These are phyloP conservation scores for Poicephalus gulielmi DNA, from an alignment of 2,113 vertebrate species.

Conservation along the genomic window DNA sequence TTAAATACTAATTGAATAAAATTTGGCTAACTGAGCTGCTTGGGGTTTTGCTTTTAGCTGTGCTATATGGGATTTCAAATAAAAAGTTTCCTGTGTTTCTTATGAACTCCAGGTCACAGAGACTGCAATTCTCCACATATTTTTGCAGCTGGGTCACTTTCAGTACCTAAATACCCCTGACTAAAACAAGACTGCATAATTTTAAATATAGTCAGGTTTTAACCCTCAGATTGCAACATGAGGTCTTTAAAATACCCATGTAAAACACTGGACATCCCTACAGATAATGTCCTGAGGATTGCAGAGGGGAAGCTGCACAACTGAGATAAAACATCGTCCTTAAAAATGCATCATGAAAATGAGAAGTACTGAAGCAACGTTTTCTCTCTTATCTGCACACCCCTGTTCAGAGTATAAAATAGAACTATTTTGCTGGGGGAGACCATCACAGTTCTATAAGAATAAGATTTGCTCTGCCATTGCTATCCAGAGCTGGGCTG, in stretches of 20 bases:
- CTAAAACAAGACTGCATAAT: background rate
- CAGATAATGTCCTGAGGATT: background rate
- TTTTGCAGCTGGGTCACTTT: background rate
- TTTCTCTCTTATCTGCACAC: background rate
- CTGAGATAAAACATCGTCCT: background rate
- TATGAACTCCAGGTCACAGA: background rate
- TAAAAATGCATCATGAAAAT: background rate
- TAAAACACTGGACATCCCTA: background rate
- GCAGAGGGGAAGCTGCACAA: background rate
- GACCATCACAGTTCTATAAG: background rate
- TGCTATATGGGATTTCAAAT: background rate
- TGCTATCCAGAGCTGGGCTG: background rate
- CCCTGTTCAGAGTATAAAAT: background rate
- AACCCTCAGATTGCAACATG: background rate
- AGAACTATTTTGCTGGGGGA: background rate
- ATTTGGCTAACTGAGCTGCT: background rate
- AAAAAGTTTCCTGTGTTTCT: background rate
- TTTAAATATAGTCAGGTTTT: background rate
- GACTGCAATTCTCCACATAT: background rate
- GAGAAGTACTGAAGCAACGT: background rate
- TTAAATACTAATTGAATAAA: background rate
- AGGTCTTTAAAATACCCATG: background rate
- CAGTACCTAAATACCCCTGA: background rate
- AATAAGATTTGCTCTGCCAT: background rate
- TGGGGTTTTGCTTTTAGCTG: background rate